Base-by-base conservation (phyloP, 1,140 invertebrate species). In the Aplysia californica region DNA sequence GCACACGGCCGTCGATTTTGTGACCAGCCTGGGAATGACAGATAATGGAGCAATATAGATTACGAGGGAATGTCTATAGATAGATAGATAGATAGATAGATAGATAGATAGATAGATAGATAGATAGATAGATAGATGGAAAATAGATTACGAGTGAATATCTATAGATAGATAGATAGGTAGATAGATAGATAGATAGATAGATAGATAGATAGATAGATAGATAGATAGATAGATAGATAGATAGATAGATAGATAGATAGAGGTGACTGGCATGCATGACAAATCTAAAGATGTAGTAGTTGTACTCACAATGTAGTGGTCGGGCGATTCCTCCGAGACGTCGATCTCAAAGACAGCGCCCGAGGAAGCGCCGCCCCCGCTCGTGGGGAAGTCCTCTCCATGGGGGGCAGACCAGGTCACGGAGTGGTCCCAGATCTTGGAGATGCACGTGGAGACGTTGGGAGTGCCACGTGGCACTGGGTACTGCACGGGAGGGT, bases 1-100 rank as follows among this genome's bases (percentile, higher is more conserved):
- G 90, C 36, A 98, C 92, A 85, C 97, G 92, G 20, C 97, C 97
- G 90, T 99, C 97, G 84, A 99, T 98, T n/a, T 92, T 92, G 87
- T 99, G 97, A 26, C 97, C 97, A 39, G 92, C 88, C 59, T 72
- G 56, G 38, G 26, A n/a, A 61, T 61, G 10, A 61, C n/a, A n/a
- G n/a, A n/a, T n/a, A n/a, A n/a, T n/a, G n/a, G n/a, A n/a, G n/a
- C n/a, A n/a, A n/a, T n/a, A n/a, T n/a, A n/a, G n/a, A n/a, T n/a
- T n/a, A n/a, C n/a, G n/a, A n/a, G n/a, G n/a, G n/a, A n/a, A n/a
- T n/a, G n/a, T n/a, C n/a, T n/a, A n/a, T n/a, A n/a, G n/a, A n/a
- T n/a, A n/a, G n/a, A n/a, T n/a, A n/a, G n/a, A n/a, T n/a, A n/a
- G n/a, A 50, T 50, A 50, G 44, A 50, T 10, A 50, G 10, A n/a